These are phyloP conservation scores for Sciaenops ocellatus DNA, from an alignment of 2,797 vertebrate genomes.

Conservation along the genomic window DNA sequence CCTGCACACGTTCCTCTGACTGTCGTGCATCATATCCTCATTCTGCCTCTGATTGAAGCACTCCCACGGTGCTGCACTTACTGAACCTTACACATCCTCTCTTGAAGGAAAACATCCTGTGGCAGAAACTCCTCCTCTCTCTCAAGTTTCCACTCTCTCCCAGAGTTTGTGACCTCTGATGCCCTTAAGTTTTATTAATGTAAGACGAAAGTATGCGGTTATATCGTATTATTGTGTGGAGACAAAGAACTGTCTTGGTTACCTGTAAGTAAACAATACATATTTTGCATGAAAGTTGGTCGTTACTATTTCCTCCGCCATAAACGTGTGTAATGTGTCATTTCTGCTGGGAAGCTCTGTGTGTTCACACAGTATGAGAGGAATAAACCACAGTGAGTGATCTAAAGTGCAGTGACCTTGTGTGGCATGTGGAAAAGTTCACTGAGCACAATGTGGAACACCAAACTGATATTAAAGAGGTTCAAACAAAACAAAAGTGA, in stretches of 20 bases:
- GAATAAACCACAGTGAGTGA: slow-evolving; percentile 3
- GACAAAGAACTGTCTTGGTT: neutral
- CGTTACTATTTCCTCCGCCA: too few species aligned
- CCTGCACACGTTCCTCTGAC: slow-evolving; percentile 9
- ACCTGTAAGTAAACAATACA: neutral
- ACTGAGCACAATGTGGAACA: slow-evolving; percentile 15
- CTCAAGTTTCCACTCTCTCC: slow-evolving; percentile 59
- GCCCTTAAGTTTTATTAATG: neutral
- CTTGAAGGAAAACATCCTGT: slow-evolving; percentile 73
- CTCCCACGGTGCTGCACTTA: slow-evolving; percentile 58
- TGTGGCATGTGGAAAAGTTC: slow-evolving; percentile 15
- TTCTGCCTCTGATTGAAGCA: slow-evolving; percentile 16
- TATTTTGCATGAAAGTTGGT: neutral
- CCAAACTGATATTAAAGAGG: neutral
- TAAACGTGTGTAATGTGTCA: neutral
- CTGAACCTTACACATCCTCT: slow-evolving; percentile 31
- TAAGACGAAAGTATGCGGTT: neutral
- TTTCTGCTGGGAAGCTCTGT: neutral
- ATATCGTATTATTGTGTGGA: neutral
- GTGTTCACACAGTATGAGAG: neutral
- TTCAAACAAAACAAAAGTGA: slow-evolving; percentile 3
- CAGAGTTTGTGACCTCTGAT: slow-evolving; percentile 32
- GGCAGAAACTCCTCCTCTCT: slow-evolving; percentile 48
- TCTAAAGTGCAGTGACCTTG: slow-evolving; percentile 7
- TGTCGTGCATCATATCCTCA: slow-evolving; percentile 14